These are phyloP conservation scores for Platichthys flesus DNA, from an alignment of 2,113 vertebrate genomes.

Conservation along the genomic window DNA sequence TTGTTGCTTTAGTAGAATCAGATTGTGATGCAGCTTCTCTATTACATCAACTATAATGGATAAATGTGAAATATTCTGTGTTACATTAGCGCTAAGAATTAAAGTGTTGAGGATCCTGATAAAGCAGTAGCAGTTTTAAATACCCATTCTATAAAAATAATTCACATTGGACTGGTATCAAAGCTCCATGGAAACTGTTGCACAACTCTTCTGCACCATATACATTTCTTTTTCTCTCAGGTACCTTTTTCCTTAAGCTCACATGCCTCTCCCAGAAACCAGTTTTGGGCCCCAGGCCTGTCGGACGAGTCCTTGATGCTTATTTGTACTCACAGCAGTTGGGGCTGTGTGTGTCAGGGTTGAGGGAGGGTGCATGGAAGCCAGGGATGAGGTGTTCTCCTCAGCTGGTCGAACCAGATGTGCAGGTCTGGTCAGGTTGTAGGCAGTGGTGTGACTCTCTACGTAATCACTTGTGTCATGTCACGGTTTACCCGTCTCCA, in stretches of 20 bases:
- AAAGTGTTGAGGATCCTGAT: too few species aligned
- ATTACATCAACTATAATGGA: too few species aligned
- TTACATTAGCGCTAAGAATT: too few species aligned
- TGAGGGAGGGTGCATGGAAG: background rate
- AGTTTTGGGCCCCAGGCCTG: conserved; percentile 52
- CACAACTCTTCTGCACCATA: background rate
- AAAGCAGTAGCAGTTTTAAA: too few species aligned
- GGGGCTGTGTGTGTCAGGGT: background rate
- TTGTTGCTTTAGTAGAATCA: background rate
- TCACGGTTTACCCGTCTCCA: background rate
- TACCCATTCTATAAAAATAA: too few species aligned
- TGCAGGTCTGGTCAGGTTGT: conserved; percentile 62
- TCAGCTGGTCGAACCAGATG: conserved; percentile 69
- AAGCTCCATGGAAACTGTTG: background rate
- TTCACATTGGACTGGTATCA: too few species aligned
- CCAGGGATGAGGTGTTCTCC: conserved; percentile 3
- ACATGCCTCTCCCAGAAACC: conserved; percentile 73
- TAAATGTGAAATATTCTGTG: too few species aligned
- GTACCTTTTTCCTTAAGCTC: too few species aligned
- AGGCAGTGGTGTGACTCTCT: conserved; percentile 15
- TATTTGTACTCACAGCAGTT: background rate
- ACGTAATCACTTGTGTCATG: background rate
- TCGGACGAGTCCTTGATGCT: conserved; percentile 45
- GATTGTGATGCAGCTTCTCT: conserved; percentile 1
- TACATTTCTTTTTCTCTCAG: background rate